Evolutionary conservation across 1,140 invertebrate species (phyloP).

Genomic region (Drosophila miranda): DNA sequence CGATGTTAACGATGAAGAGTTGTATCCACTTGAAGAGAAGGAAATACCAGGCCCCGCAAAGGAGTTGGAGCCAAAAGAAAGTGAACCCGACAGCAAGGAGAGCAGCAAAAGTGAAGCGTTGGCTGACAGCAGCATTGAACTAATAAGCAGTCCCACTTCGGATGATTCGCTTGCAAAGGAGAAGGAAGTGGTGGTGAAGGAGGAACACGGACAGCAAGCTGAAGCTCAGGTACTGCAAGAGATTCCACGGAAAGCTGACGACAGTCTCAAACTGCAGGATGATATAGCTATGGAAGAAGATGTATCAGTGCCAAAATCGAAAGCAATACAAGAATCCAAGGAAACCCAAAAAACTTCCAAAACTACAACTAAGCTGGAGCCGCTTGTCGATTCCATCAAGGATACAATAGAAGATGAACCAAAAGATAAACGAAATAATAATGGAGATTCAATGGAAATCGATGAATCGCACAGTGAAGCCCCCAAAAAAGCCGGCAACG

Average conservation of each 20-base stretch:
- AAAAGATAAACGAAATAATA: background rate
- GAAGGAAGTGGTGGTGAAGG: constrained; percentile 14
- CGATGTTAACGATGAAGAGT: background rate
- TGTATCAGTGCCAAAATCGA: background rate
- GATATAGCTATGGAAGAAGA: constrained; percentile 8
- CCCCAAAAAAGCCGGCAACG: too few relatives aligned
- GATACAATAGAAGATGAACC: background rate
- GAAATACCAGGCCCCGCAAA: constrained; percentile 3
- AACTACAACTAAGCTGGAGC: background rate
- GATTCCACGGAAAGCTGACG: background rate
- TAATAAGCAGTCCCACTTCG: constrained; percentile 32
- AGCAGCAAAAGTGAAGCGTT: constrained; percentile 11
- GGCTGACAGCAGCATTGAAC: constrained; percentile 57
- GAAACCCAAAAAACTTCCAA: background rate
- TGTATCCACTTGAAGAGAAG: background rate
- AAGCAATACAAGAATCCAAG: background rate
- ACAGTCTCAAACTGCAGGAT: background rate
- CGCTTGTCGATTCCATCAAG: background rate
- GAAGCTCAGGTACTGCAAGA: background rate
- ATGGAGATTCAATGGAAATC: constrained; percentile 1
- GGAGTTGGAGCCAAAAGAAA: background rate
- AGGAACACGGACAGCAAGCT: background rate
- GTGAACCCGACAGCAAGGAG: background rate
- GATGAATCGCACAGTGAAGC: background rate
- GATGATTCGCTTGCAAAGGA: constrained; percentile 9